These are phyloP conservation scores for Lateolabrax maculatus DNA, from an alignment of 2,797 vertebrate species.

Conservation along the genomic window DNA sequence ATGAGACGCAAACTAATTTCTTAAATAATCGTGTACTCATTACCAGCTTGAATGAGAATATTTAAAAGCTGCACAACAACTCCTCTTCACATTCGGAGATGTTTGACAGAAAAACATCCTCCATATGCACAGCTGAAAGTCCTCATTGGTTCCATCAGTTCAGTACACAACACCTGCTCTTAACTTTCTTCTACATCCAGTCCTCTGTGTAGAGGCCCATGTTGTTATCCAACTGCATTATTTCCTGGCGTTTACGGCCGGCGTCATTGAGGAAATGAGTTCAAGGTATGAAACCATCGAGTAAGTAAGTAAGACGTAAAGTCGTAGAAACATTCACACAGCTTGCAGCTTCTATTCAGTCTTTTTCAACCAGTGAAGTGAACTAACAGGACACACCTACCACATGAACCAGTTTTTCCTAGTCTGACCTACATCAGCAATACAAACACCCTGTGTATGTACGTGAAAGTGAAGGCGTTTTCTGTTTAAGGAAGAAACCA, in stretches of 20 bases:
- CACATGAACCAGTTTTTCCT: constrained; percentile 83
- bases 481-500: constrained; percentile 69
- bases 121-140: constrained; percentile 4
- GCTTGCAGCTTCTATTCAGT: constrained; percentile 37
- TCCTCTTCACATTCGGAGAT: constrained; percentile 3
- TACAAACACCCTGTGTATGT: constrained; percentile 80
- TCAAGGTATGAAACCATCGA: constrained; percentile 33
- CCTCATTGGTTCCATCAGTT: constrained; percentile 4
- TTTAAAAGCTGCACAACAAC: constrained; percentile 11
- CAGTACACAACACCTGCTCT: constrained; percentile 5
- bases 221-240: not conserved
- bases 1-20: constrained; percentile 37
- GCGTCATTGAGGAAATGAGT: constrained; percentile 32
- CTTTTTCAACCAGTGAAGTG: constrained; percentile 51
- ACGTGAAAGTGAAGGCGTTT: constrained; percentile 71
- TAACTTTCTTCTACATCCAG: not conserved
- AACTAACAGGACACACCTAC: constrained; percentile 78
- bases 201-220: not conserved
- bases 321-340: constrained; percentile 26
- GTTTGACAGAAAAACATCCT: constrained; percentile 25
- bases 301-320: constrained; percentile 6
- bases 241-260: constrained; percentile 17
- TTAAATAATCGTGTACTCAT: not conserved
- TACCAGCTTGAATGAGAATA: not conserved
- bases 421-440: constrained; percentile 78